phyloP scores from a whole-genome alignment of 1,140 invertebrate genomes.

The Sinonovacula constricta region DNA sequence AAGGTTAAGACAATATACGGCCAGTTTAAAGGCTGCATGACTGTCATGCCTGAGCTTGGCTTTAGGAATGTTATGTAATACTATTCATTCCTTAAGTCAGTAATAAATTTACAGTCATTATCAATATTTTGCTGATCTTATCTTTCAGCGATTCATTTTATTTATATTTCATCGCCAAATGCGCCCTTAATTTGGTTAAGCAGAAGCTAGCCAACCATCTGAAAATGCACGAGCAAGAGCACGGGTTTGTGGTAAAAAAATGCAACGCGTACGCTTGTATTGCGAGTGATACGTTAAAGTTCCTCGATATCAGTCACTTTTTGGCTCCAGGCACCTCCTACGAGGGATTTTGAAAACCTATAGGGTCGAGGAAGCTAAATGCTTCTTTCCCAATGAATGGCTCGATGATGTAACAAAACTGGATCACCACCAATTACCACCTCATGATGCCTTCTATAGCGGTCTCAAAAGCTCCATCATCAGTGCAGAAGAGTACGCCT shows the following conservation, averaged over 20 bases:
- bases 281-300: slow-evolving; percentile 28
- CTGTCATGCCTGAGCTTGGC: neutral
- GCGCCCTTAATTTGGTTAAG: slow-evolving; percentile 42
- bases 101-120: neutral
- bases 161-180: slow-evolving; percentile 28
- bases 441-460: slow-evolving; percentile 45
- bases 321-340: slow-evolving; percentile 42
- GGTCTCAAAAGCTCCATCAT: slow-evolving; percentile 47
- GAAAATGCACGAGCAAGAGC: slow-evolving; percentile 1
- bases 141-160: no score
- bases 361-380: slow-evolving; percentile 36
- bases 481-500: slow-evolving; percentile 44
- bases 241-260: slow-evolving; percentile 23
- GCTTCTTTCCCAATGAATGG: slow-evolving; percentile 59
- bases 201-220: slow-evolving; percentile 8
- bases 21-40: slow-evolving; percentile 3
- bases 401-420: slow-evolving; percentile 41
- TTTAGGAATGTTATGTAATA: neutral
- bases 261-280: slow-evolving; percentile 43
- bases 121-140: slow-evolving; percentile 17
- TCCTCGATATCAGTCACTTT: slow-evolving; percentile 50
- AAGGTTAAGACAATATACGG: neutral
- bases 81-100: neutral
- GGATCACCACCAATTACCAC: slow-evolving; percentile 5
- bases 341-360: slow-evolving; percentile 35